Evolutionary conservation across 2,888 invertebrate species (phyloP), one percentile per base, ranked within the genome.

Genomic region (Drosophila buzzatii): DNA sequence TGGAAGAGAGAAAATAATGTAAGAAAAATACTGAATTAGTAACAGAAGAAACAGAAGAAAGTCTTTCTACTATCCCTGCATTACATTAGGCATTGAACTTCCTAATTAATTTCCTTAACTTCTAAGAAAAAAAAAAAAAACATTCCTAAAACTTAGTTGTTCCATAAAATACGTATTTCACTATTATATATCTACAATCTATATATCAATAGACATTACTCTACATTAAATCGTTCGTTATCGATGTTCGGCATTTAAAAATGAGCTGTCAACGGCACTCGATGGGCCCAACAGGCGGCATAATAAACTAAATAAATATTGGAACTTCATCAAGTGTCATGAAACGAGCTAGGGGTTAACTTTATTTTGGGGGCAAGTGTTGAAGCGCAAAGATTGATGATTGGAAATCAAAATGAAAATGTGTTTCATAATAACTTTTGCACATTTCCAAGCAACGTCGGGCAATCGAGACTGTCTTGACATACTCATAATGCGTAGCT

Each of bases 341-440:
- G 58, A 63, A 59, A 44, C 59, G 52, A 56, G 35, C 47, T 41
- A 55, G 62, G 51, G 57, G 55, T 23, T 49, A 59, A 63, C 60
- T 51, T 67, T 57, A 31, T 12, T n/a, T 23, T 4, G 20, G 20
- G 10, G 44, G 66, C 64, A 85, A 85, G 91, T 91, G 91, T 85
- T 90, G 88, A 89, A 86, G 82, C 79, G 80, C 71, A 86, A 90
- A 91, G 91, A 91, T 91, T 91, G 90, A 91, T 91, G 91, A 90
- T 90, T 55, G 20, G 49, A 74, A 73, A 71, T 62, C 59, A 73
- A 63, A 74, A 76, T 57, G 62, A 70, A 78, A 81, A 69, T 60
- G 57, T 47, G 60, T 42, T 56, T 64, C 64, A 45, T 64, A 76
- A 72, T 65, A 79, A 79, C 63, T 73, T 65, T 82, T 68, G 72